phyloP scores from a whole-genome alignment of 2,797 vertebrate genomes.

The Lateolabrax maculatus region DNA sequence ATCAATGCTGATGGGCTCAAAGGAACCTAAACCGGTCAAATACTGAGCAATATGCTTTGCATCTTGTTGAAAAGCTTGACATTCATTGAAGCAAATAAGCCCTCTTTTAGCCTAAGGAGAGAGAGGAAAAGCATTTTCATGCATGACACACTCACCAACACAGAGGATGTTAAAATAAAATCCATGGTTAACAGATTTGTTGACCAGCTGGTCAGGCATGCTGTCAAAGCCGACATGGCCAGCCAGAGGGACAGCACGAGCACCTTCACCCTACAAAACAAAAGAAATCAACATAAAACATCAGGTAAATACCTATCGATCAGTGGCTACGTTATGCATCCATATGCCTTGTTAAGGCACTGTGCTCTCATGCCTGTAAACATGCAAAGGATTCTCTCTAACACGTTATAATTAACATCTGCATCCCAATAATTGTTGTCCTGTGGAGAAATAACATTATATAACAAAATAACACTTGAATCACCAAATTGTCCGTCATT shows the following conservation, averaged over 20 bases:
- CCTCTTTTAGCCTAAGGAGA: constrained; percentile 46
- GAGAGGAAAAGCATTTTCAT: constrained; percentile 36
- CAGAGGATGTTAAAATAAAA: constrained; percentile 99
- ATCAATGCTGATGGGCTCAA: constrained; percentile 22
- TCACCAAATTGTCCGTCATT: neutral
- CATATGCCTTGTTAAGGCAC: neutral
- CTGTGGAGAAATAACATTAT: neutral
- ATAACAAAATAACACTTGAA: neutral
- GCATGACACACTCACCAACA: constrained; percentile 92
- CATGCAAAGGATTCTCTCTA: neutral
- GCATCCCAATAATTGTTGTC: neutral
- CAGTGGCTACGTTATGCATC: neutral
- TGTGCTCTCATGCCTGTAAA: neutral
- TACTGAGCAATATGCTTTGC: constrained; percentile 29
- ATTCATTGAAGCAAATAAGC: constrained; percentile 53
- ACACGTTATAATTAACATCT: neutral
- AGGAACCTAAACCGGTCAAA: constrained; percentile 49
- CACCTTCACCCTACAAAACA: constrained; percentile 90
- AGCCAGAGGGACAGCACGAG: constrained; percentile 93
- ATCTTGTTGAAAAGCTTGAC: constrained; percentile 55
- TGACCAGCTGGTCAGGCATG: constrained; percentile 99
- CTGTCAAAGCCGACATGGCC: constrained; percentile 99
- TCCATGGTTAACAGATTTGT: constrained; percentile 98
- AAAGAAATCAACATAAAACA: constrained; percentile 31
- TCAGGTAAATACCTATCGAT: neutral